Base-by-base conservation (phyloP, 2,797 vertebrate genomes). In the Limosa lapponica region DNA sequence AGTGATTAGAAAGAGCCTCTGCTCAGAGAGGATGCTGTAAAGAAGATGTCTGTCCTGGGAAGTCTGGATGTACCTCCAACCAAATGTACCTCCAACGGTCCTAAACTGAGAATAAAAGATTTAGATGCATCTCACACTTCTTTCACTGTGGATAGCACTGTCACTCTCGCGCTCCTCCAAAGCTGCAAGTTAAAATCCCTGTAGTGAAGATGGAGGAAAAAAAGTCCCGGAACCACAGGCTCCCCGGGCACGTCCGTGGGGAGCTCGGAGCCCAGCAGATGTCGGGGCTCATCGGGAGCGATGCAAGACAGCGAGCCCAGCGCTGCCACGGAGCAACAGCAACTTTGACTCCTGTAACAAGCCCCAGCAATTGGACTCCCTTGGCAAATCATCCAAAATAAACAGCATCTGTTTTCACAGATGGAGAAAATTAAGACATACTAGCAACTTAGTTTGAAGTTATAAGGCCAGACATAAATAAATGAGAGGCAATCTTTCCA, bases 361-460 rank as follows among this genome's bases (percentile, higher is more conserved):
- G 94, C 93, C 93, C 93, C 87, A 57, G 91, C 94, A 94, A 93
- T 51, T 32, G 94, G 96, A 81, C 93, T 96, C 96, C 93, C 96
- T 61, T 89, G 96, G 94, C 91, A 95, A 96, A 96, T 93, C 91
- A 87, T 73, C 93, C 95, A 96, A 97, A 96, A 96, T 70, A 95
- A 96, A 95, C 96, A 97, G 94, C 96, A 97, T 90, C 96, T 97
- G 96, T 93, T 96, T 96, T 49, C 96, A 96, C 95, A 97, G 96
- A 96, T 97, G 96, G 96, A 95, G 95, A 93, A 82, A 94, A 97
- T 96, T 92, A 94, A 96, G 94, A 93, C 73, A 39, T n/a, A 67
- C 93, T 36, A 70, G 93, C 95, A 95, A 97, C 89, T 96, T 95
- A 36, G 96, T 95, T 89, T 90, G 93, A 96, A 96, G 95, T 93